Percentiles rank a stretch among this genome's conserved stretches.
phyloP scores from a whole-genome alignment of 1,140 invertebrate genomes.

The Drepana arcuata region DNA sequence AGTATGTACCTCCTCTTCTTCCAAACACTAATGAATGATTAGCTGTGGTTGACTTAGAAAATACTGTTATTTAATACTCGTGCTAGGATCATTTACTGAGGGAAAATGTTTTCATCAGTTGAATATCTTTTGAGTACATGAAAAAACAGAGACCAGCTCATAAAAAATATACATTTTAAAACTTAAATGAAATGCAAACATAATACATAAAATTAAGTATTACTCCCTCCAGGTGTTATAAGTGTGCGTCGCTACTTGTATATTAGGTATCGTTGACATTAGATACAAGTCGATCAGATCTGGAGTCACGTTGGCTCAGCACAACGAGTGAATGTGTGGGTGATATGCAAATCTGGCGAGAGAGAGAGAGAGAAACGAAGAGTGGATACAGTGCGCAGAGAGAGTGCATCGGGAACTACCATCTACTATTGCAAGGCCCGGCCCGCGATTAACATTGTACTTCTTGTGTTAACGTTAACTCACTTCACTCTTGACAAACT shows the following conservation, averaged over 20 bases:
- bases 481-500: slow-evolving; percentile 38
- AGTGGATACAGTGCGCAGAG: slow-evolving; percentile 35
- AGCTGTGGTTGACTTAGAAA: slow-evolving; percentile 38
- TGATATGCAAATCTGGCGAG: too few species aligned
- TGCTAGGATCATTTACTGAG: slow-evolving; percentile 25
- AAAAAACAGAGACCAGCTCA: slow-evolving; percentile 65
- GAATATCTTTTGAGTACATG: slow-evolving; percentile 63
- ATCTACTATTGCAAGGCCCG: slow-evolving; percentile 63
- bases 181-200: slow-evolving; percentile 54
- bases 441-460: slow-evolving; percentile 34
- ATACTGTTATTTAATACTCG: slow-evolving; percentile 43
- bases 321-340: too few species aligned
- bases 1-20: slow-evolving; percentile 67
- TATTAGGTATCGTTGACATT: too few species aligned
- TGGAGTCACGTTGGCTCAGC: too few species aligned
- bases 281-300: too few species aligned
- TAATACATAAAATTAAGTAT: slow-evolving; percentile 42
- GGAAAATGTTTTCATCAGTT: too few species aligned
- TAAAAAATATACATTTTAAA: slow-evolving; percentile 43
- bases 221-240: slow-evolving; percentile 17
- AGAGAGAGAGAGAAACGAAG: too few species aligned
- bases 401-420: slow-evolving; percentile 28
- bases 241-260: too few species aligned
- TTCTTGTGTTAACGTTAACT: slow-evolving; percentile 19
- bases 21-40: slow-evolving; percentile 58